These are phyloP conservation scores for Hippopotamyrus pictus DNA, from an alignment of 2,797 vertebrate species.

Conservation along the genomic window DNA sequence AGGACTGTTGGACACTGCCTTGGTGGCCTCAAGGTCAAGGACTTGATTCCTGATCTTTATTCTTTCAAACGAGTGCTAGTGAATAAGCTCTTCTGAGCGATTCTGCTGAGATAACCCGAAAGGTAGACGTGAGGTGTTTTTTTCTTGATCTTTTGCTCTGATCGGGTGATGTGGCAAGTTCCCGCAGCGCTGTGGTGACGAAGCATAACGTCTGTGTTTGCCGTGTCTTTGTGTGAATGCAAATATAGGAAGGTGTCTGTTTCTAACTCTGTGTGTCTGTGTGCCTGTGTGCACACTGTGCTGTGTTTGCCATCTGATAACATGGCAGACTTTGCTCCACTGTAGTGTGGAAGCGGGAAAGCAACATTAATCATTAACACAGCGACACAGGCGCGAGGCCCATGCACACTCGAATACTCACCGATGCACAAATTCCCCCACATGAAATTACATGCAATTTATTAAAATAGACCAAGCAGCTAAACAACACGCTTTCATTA, in stretches of 20 bases:
- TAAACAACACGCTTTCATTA: not conserved
- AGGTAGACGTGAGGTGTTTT: not conserved
- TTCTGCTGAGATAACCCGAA: not conserved
- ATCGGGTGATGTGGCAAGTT: not conserved
- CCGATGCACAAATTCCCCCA: not conserved
- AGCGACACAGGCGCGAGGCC: not conserved
- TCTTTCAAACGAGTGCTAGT: not conserved
- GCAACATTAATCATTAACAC: slow-evolving; percentile 57
- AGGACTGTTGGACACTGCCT: not conserved
- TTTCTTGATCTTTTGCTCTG: not conserved
- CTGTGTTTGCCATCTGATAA: slow-evolving; percentile 50
- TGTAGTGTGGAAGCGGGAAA: slow-evolving; percentile 35
- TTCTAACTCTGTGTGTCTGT: not conserved
- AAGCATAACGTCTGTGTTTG: not conserved
- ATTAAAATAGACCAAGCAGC: not conserved
- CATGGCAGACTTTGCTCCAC: slow-evolving; percentile 54
- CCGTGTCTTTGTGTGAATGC: not conserved
- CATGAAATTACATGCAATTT: not conserved
- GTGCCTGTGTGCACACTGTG: slow-evolving; percentile 37
- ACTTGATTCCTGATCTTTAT: not conserved
- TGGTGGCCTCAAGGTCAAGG: not conserved
- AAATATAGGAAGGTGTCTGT: slow-evolving; percentile 11
- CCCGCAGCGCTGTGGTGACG: not conserved
- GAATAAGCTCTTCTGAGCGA: not conserved
- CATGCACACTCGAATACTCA: not conserved